Conservation (phyloP, 2,888 invertebrate genomes). For the Vesta saturnalis region DNA sequence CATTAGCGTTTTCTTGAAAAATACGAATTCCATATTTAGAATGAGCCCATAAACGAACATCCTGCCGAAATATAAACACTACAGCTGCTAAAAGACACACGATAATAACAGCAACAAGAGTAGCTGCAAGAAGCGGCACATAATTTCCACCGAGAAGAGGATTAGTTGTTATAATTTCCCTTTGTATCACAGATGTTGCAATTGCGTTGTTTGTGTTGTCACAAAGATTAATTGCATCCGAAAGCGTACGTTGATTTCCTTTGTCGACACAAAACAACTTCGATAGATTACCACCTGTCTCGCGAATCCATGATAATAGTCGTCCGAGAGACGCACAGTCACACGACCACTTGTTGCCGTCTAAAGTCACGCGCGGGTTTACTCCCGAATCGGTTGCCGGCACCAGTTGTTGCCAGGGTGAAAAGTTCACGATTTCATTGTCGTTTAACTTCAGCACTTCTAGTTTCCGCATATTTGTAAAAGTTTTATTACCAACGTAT, state of each 20-base stretch:
- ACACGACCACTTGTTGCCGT: constrained; percentile 86
- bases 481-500: constrained; percentile 79
- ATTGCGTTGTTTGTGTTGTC: constrained; percentile 76
- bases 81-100: constrained; percentile 75
- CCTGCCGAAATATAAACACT: constrained; percentile 78
- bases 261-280: constrained; percentile 75
- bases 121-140: constrained; percentile 78
- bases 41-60: constrained; percentile 82
- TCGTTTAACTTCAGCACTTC: constrained; percentile 79
- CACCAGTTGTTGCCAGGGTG: constrained; percentile 73
- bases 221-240: constrained; percentile 67
- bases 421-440: constrained; percentile 80
- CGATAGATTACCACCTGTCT: constrained; percentile 73
- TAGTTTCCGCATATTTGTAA: constrained; percentile 76
- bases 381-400: constrained; percentile 65
- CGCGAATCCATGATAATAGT: constrained; percentile 75
- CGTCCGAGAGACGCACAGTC: constrained; percentile 78
- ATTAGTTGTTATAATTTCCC: constrained; percentile 69
- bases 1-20: constrained; percentile 70
- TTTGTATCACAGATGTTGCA: constrained; percentile 66
- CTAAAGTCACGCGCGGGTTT: constrained; percentile 74
- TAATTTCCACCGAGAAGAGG: constrained; percentile 76
- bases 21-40: constrained; percentile 80
- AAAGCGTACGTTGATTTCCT: constrained; percentile 64
- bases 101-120: constrained; percentile 74